Evolutionary conservation across 1,140 invertebrate species (phyloP), one percentile per base, ranked within the genome.

Genomic region (Heliconius congener): DNA sequence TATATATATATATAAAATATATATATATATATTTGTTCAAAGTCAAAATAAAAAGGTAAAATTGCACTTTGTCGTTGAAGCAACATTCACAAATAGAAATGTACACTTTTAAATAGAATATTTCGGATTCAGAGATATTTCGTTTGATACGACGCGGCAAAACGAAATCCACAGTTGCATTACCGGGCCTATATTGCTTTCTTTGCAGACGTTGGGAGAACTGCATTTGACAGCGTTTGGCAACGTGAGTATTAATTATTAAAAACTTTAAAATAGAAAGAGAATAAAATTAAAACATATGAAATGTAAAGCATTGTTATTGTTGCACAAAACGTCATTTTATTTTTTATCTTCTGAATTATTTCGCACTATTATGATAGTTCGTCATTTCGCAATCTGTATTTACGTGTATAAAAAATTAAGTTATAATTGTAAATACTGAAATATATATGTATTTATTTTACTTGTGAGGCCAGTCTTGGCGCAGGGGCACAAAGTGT

Each of bases 91-190:
- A 52, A 52, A 52, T 75, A 23, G 39, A 27, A 66, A 75, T 30
- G 19, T 39, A 66, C 6, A 60, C 34, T 72, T 83, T 75, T 80
- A 86, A 88, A 87, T 88, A 78, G 80, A 86, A 88, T 84, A 87
- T 85, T 79, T 85, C 75, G 71, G 78, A 81, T 84, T 74, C 80
- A 86, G 83, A 82, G 81, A 83, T 86, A 87, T 87, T 84, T 83
- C 82, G 81, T 81, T 77, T 76, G 74, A 78, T 57, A 74, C 71
- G 77, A 74, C 74, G 73, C 73, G 80, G 79, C 81, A 79, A 77
- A 85, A 85, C 79, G 77, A 82, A 82, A 84, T 77, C 77, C 70
- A 66, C 11, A 76, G 80, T 77, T 80, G 81, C 80, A 82, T 72
- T 81, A 81, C 77, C 74, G 76, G 77, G 82, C 79, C 81, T 84